Evolutionary conservation across 2,888 invertebrate species (phyloP), one percentile per base, ranked within the genome.

Genomic region (Yponomeuta sedellus): DNA sequence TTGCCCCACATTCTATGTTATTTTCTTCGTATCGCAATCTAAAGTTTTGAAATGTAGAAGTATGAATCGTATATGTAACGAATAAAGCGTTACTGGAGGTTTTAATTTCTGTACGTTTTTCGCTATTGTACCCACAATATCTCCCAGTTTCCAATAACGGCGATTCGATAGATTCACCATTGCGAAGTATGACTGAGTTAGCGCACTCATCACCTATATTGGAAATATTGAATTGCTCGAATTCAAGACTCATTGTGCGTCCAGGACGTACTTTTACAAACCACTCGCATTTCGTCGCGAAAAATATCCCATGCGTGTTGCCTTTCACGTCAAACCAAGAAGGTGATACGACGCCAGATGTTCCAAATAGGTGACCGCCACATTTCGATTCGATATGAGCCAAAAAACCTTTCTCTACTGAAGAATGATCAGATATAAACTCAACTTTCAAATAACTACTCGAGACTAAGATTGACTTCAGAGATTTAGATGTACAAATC

Each of bases 121-220:
- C 82, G 22, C 84, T 83, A 10, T 78, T 68, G 69, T 78, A 81
- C 0, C 94, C 94, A 76, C 97, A 97, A 77, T 94, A 96, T 80
- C 94, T 95, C 2, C 97, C 97, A 63, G 85, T 82, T 0, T 94
- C 94, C 52, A 98, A 81, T 52, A 94, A 79, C 0, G 97, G 97
- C 0, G 98, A 96, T 68, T 93, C 92, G 0, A 83, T 72, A 67
- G 93, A 93, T 63, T 92, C 92, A 0, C 98, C 98, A 83, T 98
- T 97, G 73, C 94, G 93, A 64, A 97, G 74, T 93, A 94, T 77
- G 28, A 92, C 87, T 69, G 78, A 82, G 64, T 80, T 77, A 16
- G 61, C 44, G 71, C 89, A 90, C 16, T 77, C 71, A 19, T 77
- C 77, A 34, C 78, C 74, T 56, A 71, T 75, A 73, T 82, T 92